A percentile compares a stretch with the other conserved stretches of the same genome.
Conservation (phyloP, 2,113 vertebrate genomes). For the Syngnathus floridae region DNA sequence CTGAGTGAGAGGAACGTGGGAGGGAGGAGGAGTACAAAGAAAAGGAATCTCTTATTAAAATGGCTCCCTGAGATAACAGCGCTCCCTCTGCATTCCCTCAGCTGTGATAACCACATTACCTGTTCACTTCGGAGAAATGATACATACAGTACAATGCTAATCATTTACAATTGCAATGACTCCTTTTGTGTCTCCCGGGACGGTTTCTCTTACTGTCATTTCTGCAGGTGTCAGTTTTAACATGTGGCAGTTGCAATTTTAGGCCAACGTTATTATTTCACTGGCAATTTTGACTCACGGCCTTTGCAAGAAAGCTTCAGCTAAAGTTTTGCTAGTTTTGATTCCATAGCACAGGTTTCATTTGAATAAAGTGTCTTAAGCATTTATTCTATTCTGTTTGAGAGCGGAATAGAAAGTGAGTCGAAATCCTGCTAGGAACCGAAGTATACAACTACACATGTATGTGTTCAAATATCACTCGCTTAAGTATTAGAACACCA, state of each 20-base stretch:
- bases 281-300: constrained; percentile 16
- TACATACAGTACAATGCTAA: constrained; percentile 40
- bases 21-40: constrained; percentile 35
- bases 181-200: constrained; percentile 20
- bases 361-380: constrained; percentile 19
- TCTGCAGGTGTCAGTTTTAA: constrained; percentile 42
- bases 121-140: constrained; percentile 25
- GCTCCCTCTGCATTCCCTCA: constrained; percentile 26
- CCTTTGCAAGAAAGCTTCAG: not conserved
- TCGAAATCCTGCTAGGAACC: not conserved
- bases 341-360: not conserved
- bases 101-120: not conserved
- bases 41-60: constrained; percentile 58
- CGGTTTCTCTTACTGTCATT: constrained; percentile 24
- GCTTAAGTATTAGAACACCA: too few relatives aligned
- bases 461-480: too few relatives aligned
- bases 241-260: constrained; percentile 35
- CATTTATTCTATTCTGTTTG: not conserved
- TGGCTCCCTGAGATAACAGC: constrained; percentile 53
- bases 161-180: constrained; percentile 29
- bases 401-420: not conserved
- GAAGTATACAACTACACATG: too few relatives aligned
- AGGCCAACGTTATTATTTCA: constrained; percentile 38
- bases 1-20: constrained; percentile 41
- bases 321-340: not conserved